These are phyloP conservation scores for Schlechtendalia chinensis DNA, from an alignment of 1,140 invertebrate genomes.

Conservation along the genomic window DNA sequence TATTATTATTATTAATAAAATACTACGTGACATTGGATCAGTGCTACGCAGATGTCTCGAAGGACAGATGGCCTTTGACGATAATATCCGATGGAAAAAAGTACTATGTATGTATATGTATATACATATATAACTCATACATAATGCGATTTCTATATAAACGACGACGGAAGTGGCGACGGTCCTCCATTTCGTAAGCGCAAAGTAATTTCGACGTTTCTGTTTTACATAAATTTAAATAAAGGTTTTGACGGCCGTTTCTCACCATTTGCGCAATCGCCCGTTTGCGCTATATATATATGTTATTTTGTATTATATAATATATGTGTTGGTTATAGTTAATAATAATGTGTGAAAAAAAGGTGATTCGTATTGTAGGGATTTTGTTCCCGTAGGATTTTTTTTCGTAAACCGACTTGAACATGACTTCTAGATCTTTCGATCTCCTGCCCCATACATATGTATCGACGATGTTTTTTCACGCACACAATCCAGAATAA, in stretches of 20 bases:
- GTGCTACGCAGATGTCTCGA: too few relatives aligned
- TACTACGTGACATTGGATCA: too few relatives aligned
- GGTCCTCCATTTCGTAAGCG: background rate
- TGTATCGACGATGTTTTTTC: too few relatives aligned
- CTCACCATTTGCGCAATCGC: constrained; percentile 14
- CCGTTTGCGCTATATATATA: background rate
- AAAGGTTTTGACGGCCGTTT: constrained; percentile 31
- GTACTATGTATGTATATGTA: too few relatives aligned
- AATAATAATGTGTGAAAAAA: background rate
- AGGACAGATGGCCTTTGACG: background rate
- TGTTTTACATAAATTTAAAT: constrained; percentile 40
- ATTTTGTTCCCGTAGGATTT: background rate
- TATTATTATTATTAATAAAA: too few relatives aligned
- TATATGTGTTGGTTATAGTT: background rate
- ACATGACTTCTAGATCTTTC: background rate
- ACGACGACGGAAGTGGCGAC: background rate
- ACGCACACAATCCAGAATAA: too few relatives aligned
- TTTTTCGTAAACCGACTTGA: background rate
- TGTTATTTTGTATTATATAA: background rate
- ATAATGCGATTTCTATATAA: background rate
- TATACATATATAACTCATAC: background rate
- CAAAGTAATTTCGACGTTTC: constrained; percentile 14
- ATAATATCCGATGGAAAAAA: background rate
- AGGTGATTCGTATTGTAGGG: background rate
- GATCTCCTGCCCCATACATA: too few relatives aligned